Evolutionary conservation across 2,797 vertebrate species (phyloP), one percentile per base, ranked within the genome.

Genomic region (Myripristis murdjan): DNA sequence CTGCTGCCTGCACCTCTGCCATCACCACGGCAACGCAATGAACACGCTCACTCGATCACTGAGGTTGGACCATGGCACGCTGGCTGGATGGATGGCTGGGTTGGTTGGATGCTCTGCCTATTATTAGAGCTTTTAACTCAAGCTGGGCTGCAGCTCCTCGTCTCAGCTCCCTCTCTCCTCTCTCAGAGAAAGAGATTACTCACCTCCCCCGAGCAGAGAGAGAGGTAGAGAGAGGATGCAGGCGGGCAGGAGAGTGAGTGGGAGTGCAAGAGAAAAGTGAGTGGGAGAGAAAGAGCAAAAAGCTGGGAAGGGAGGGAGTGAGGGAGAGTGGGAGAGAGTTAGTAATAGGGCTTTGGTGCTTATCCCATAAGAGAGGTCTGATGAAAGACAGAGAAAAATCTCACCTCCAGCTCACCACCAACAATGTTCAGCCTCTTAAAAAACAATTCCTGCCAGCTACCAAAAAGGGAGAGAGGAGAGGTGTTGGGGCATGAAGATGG

Each of bases 11-110:
- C 71, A 87, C 77, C 76, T 87, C 83, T 85, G 75, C 72, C 70
- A 73, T 94, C 87, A 85, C 93, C 91, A 92, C 72, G 82, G 92
- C 91, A 94, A 94, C 90, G 18, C 60, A 23, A 70, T 35, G 79
- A 85, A 73, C 81, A 77, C 43, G 66, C 82, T 87, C 80, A 72
- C 84, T 79, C 68, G 70, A 83, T 78, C 81, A 56, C 73, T 70
- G 46, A 69, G 80, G 77, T 73, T 83, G 76, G 87, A 75, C 63
- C 54, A 31, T 51, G 16, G 58, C 73, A 77, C 16, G 18, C 61
- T 70, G 65, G 81, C 71, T 61, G 41, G 54, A 78, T 46, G 62
- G 76, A 80, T 78, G 75, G 73, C 69, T 69, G 66, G 83, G 73
- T 70, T 69, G 68, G 83, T 83, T 75, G 84, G 70, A 82, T 82